Conservation (phyloP, 2,113 vertebrate genomes). For the Ivindomyrus marchei region DNA sequence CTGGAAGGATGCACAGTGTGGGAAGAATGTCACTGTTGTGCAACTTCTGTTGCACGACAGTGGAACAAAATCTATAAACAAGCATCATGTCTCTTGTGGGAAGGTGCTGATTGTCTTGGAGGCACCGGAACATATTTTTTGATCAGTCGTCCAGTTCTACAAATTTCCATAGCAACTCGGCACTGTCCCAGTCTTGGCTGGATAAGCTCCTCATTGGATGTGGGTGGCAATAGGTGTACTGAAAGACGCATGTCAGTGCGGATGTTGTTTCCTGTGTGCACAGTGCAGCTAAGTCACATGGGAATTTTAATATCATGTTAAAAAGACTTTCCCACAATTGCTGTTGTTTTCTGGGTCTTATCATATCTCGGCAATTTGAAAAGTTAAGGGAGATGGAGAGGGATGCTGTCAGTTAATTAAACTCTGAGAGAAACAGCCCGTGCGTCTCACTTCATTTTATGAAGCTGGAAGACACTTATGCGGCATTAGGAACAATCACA, state of each 20-base stretch:
- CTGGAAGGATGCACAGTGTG: background rate
- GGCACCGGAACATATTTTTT: background rate
- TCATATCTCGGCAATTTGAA: background rate
- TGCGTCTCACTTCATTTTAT: background rate
- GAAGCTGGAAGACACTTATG: background rate
- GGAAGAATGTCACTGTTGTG: conserved; percentile 3
- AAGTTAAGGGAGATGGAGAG: background rate
- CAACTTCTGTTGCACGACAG: background rate
- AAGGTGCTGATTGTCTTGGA: background rate
- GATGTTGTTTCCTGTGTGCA: background rate
- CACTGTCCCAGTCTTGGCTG: background rate
- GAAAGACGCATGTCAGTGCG: background rate
- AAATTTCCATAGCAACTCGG: background rate
- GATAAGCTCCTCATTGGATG: background rate
- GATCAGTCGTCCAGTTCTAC: background rate
- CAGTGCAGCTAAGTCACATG: background rate
- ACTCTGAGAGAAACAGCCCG: background rate
- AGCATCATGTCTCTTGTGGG: background rate
- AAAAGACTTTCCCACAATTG: background rate
- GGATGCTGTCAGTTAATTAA: conserved; percentile 16
- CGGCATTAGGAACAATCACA: background rate
- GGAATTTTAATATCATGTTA: background rate
- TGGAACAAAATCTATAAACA: background rate
- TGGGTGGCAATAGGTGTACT: background rate
- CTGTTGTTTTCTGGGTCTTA: background rate